Evolutionary conservation across 1,140 invertebrate genomes (phyloP), one percentile per base, ranked within the genome.

Genomic region (Rhysida immarginata): DNA sequence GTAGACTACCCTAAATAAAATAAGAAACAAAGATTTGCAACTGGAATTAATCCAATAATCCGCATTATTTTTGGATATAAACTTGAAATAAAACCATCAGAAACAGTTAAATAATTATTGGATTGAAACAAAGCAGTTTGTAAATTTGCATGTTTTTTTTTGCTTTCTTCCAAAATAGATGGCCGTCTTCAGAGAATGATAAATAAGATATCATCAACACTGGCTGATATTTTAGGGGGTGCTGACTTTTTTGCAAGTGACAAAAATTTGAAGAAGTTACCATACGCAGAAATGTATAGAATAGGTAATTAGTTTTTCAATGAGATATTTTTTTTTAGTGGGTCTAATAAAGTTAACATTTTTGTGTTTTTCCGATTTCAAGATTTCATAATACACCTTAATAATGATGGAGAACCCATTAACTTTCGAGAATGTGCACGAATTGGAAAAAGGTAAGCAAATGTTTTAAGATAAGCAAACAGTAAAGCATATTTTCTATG

Each of bases 331-430:
- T 35, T 35, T 35, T 35, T 35, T 35, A n/a, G n/a, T n/a, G n/a
- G n/a, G n/a, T n/a, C n/a, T n/a, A n/a, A n/a, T n/a, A n/a, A n/a
- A n/a, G n/a, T n/a, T n/a, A n/a, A n/a, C n/a, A n/a, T n/a, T n/a
- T n/a, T n/a, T n/a, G n/a, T n/a, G 5, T 35, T 35, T 35, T 35
- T 69, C 80, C 35, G 83, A 81, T 61, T 65, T 79, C 48, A 68
- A 49, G 82, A 84, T 70, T 63, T 79, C 46, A 60, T 83, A 57
- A 59, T 82, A 50, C 75, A 80, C 65, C 73, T 75, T n/a, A 60
- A 55, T 50, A 66, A 66, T 20, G 63, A 58, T 16, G 63, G 62
- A 0, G 67, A 60, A 26, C 65, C 71, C 41, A 68, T 68, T 74
- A 16, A 68, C 70, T 50, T 72, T 76, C 62, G 62, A 45, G 68